Conservation (phyloP, 2,113 vertebrate genomes). For the Toxostoma redivivum region DNA sequence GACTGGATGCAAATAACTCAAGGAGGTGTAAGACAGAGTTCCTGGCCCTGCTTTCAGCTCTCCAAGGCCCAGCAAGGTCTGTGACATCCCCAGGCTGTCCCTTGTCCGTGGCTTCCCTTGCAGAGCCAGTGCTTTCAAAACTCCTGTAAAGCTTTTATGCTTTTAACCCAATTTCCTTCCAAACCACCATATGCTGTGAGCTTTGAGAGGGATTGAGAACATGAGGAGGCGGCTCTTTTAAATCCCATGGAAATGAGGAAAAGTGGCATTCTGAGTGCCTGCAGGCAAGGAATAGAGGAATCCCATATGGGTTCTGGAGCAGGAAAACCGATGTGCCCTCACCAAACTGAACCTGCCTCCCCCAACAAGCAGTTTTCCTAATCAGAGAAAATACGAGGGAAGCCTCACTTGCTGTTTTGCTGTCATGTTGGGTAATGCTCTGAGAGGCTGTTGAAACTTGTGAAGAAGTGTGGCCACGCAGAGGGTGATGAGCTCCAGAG, state of each 20-base stretch:
- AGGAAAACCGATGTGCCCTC: neutral
- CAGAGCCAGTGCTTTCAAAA: neutral
- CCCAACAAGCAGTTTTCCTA: neutral
- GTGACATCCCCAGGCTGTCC: neutral
- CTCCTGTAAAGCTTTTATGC: constrained; percentile 8
- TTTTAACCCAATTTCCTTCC: constrained; percentile 50
- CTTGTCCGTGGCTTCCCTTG: neutral
- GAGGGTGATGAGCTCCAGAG: neutral
- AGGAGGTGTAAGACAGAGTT: neutral
- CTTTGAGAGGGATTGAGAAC: constrained; percentile 37
- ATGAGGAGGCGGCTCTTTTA: constrained; percentile 23
- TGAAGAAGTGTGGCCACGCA: neutral
- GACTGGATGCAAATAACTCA: neutral
- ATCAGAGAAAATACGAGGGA: neutral
- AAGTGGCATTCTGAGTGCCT: neutral
- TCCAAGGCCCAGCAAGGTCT: neutral
- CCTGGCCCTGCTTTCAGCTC: neutral
- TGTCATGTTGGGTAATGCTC: neutral
- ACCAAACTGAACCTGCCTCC: neutral
- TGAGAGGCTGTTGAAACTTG: neutral
- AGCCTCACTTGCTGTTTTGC: neutral
- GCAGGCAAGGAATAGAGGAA: neutral
- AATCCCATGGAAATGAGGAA: neutral
- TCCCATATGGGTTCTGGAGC: neutral
- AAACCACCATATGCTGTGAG: constrained; percentile 24